Percentiles rank a stretch among this genome's conserved stretches.
Evolutionary conservation across 2,113 vertebrate genomes (phyloP).

Genomic region (Taurulus bubalis): DNA sequence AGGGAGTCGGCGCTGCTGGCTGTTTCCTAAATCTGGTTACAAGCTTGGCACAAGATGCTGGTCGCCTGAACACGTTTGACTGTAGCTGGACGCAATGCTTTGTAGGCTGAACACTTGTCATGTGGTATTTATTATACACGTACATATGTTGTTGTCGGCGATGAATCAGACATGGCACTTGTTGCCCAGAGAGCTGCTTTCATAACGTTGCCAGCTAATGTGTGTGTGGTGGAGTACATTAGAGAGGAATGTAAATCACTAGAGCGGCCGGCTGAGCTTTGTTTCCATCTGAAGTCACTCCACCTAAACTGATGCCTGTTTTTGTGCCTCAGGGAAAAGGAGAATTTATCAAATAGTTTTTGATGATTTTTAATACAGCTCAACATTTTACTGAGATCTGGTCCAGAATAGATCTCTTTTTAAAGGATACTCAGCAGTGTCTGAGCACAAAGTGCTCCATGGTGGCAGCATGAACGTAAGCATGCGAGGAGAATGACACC

Average conservation of each 20-base stretch:
- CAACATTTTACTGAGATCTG: neutral
- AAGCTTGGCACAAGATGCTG: slow-evolving; percentile 5
- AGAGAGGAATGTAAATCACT: slow-evolving; percentile 6
- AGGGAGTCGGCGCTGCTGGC: slow-evolving; percentile 6
- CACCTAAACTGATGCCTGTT: neutral
- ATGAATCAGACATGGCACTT: slow-evolving; percentile 11
- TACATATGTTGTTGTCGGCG: slow-evolving; percentile 20
- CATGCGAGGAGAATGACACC: neutral
- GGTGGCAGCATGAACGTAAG: neutral
- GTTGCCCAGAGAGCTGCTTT: slow-evolving; percentile 30
- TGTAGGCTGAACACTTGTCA: neutral
- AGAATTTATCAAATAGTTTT: neutral
- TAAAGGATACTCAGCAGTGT: neutral
- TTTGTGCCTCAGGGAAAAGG: neutral
- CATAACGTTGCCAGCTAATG: slow-evolving; percentile 10
- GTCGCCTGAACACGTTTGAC: slow-evolving; percentile 2
- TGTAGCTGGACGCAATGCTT: slow-evolving; percentile 1
- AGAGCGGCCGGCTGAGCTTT: neutral
- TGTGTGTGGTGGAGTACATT: neutral
- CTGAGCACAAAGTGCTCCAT: neutral
- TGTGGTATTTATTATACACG: slow-evolving; percentile 23
- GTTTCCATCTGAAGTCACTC: slow-evolving; percentile 7
- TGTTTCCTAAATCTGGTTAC: slow-evolving; percentile 19
- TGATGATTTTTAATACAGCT: neutral
- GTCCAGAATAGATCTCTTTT: neutral